Percentiles rank a stretch among this genome's conserved stretches.
These are phyloP conservation scores for Bothrops jararaca DNA, from an alignment of 2,113 vertebrate species.

Conservation along the genomic window DNA sequence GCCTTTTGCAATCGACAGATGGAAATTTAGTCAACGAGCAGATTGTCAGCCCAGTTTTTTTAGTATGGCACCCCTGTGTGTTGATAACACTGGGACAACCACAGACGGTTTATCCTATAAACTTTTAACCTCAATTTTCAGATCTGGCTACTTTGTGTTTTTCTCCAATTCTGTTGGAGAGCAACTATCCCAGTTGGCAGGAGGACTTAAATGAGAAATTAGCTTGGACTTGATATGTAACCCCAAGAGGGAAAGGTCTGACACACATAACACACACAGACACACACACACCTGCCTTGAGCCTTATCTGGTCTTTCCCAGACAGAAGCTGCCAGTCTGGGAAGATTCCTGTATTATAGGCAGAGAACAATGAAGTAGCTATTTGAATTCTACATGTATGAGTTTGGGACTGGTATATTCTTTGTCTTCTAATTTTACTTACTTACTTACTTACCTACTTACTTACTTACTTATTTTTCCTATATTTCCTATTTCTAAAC, in stretches of 20 bases:
- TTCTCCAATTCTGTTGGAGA: neutral
- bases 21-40: neutral
- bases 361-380: neutral
- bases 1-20: neutral
- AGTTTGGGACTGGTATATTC: neutral
- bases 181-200: neutral
- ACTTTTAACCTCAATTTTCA: neutral
- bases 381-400: neutral
- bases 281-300: neutral
- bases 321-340: neutral
- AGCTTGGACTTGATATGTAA: neutral
- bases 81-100: neutral
- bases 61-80: neutral
- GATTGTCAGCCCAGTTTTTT: neutral
- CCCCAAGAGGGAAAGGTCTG: neutral
- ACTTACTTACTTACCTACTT: no score
- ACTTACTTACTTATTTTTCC: no score
- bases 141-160: neutral
- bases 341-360: neutral
- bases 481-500: no score
- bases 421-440: neutral
- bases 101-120: neutral
- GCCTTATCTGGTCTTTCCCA: neutral
- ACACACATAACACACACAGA: no score
- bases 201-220: neutral